phyloP scores from a whole-genome alignment of 35 echinoderm and acorn worm species.

The Stichopus chloronotus region DNA sequence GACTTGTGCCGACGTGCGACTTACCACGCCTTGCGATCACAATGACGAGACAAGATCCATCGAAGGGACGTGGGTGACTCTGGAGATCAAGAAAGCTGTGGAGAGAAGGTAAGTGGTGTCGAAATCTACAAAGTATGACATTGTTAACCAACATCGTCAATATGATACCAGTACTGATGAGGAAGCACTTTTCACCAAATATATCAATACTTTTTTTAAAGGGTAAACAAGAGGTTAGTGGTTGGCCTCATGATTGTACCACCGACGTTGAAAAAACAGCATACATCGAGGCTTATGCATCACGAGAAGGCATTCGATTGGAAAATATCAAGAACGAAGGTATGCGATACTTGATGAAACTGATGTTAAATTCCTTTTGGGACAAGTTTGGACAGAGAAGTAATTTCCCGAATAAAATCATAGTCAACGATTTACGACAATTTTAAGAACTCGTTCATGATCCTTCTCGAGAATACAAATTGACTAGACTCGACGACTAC shows the following conservation, averaged over 20 bases:
- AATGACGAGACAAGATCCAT: conserved; percentile 30
- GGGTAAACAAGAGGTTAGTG: neutral
- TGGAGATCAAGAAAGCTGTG: conserved; percentile 69
- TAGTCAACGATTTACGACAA: neutral
- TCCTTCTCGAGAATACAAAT: neutral
- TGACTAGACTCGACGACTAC: conserved; percentile 2
- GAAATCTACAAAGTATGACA: conserved; percentile 49
- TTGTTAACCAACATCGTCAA: neutral
- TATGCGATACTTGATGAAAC: conserved; percentile 14
- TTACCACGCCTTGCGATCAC: conserved; percentile 33
- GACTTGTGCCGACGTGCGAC: conserved; percentile 10
- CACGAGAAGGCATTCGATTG: neutral
- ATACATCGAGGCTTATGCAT: neutral
- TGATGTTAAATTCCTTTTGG: conserved; percentile 57
- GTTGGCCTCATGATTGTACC: neutral
- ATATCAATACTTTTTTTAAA: conserved; percentile 24
- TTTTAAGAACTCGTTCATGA: neutral
- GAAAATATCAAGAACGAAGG: conserved; percentile 41
- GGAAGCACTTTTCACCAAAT: conserved; percentile 17
- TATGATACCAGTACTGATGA: neutral
- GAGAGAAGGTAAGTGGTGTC: conserved; percentile 56
- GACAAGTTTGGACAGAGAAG: conserved; percentile 45
- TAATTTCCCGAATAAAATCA: conserved; percentile 1
- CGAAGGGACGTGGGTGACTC: conserved; percentile 59
- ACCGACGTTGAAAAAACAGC: neutral